Percentiles rank a stretch among this genome's conserved stretches.
Conservation (phyloP, 2,113 vertebrate genomes). For the Natator depressus region DNA sequence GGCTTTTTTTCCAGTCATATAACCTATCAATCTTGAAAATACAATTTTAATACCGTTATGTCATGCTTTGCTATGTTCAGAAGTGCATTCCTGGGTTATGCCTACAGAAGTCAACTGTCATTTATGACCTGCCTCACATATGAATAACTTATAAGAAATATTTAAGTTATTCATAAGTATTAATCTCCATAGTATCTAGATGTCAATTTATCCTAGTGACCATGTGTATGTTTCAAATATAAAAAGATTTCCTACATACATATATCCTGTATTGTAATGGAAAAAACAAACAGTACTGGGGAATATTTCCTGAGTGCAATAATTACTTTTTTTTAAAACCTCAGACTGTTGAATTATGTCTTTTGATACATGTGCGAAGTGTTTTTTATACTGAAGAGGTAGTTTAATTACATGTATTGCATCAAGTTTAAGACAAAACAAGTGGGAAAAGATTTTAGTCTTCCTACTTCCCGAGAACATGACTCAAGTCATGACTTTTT, state of each 20-base stretch:
- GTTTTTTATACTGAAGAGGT: background rate
- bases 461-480: background rate
- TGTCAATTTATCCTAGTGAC: background rate
- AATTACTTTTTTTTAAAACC: background rate
- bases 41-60: background rate
- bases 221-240: background rate
- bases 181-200: background rate
- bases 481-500: background rate
- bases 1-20: conserved; percentile 98
- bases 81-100: background rate
- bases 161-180: background rate
- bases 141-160: background rate
- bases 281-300: background rate
- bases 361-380: background rate
- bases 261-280: background rate
- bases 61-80: background rate
- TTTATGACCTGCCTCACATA: background rate
- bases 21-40: conserved; percentile 91
- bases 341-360: background rate
- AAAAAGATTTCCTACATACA: background rate
- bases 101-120: background rate
- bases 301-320: background rate
- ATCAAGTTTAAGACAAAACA: background rate
- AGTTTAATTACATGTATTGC: background rate
- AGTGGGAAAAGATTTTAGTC: background rate